Evolutionary conservation across 2,888 invertebrate species (phyloP).

Genomic region (Epirrhoe tristata): DNA sequence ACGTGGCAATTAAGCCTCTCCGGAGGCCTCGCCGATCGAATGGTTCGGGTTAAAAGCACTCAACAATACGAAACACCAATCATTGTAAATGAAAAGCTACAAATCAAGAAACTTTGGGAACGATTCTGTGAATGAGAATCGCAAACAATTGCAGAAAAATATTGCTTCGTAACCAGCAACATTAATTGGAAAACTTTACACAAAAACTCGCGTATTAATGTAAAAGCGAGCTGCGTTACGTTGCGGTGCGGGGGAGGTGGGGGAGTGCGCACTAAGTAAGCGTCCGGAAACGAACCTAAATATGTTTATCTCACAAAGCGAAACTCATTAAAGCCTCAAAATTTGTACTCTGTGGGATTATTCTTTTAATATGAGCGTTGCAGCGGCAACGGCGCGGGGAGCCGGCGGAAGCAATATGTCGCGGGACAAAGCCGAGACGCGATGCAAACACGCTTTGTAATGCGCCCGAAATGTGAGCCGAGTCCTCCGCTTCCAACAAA

Average conservation of each 20-base stretch:
- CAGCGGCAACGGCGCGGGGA: constrained; percentile 20
- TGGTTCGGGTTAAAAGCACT: constrained; percentile 11
- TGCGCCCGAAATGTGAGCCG: constrained; percentile 18
- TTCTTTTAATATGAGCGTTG: constrained; percentile 46
- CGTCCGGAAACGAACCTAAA: constrained; percentile 46
- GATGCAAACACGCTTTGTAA: constrained; percentile 37
- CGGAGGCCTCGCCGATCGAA: constrained; percentile 3
- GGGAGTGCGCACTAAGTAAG: constrained; percentile 9
- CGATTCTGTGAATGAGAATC: constrained; percentile 17
- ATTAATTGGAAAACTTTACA: constrained; percentile 32
- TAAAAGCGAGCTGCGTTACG: constrained; percentile 8
- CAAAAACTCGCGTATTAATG: constrained; percentile 28
- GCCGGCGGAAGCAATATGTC: constrained; percentile 50
- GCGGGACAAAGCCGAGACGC: constrained; percentile 41
- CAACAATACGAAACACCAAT: constrained; percentile 20
- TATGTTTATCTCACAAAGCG: constrained; percentile 60
- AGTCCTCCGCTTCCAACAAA: constrained; percentile 7
- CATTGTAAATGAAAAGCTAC: constrained; percentile 32
- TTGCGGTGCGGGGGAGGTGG: not conserved
- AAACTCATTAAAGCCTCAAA: constrained; percentile 60
- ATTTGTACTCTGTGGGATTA: constrained; percentile 36
- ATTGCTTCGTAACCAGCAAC: constrained; percentile 27
- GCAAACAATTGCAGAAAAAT: constrained; percentile 27
- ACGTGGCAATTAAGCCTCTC: constrained; percentile 15
- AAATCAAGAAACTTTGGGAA: constrained; percentile 29